Evolutionary conservation across 2,797 vertebrate genomes (phyloP).

Genomic region (Tarsius wallacei): DNA sequence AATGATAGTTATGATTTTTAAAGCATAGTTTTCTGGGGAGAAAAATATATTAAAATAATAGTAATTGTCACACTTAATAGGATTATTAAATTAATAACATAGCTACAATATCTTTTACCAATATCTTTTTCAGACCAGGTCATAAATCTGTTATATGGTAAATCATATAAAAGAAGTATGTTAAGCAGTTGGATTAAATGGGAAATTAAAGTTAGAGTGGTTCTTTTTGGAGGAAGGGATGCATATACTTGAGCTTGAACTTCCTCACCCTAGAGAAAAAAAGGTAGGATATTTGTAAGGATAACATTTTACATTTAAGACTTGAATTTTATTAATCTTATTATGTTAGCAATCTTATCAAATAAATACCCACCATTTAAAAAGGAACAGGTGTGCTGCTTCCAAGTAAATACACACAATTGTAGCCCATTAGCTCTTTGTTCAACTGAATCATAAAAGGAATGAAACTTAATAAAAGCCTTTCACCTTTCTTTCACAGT

Average conservation of each 20-base stretch:
- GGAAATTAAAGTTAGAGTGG: slow-evolving; percentile 25
- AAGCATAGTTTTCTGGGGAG: slow-evolving; percentile 7
- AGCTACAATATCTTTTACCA: not conserved
- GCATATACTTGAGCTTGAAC: slow-evolving; percentile 20
- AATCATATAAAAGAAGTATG: slow-evolving; percentile 66
- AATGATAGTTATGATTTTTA: slow-evolving; percentile 9
- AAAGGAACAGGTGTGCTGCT: not conserved
- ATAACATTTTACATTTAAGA: slow-evolving; percentile 43
- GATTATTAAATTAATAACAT: slow-evolving; percentile 42
- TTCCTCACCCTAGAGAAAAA: slow-evolving; percentile 8
- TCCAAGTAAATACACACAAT: not conserved
- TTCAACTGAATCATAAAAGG: slow-evolving; percentile 10
- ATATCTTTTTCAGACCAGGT: not conserved
- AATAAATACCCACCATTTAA: not conserved
- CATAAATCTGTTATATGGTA: slow-evolving; percentile 25
- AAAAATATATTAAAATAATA: slow-evolving; percentile 58
- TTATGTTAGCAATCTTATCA: slow-evolving; percentile 18
- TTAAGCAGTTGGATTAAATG: not conserved
- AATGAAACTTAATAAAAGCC: slow-evolving; percentile 58
- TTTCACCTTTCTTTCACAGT: not conserved
- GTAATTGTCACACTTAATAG: not conserved
- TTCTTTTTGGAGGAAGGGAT: slow-evolving; percentile 25
- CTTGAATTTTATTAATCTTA: slow-evolving; percentile 50
- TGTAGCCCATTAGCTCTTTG: slow-evolving; percentile 28
- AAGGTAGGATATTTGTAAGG: slow-evolving; percentile 47